Evolutionary conservation across 2,888 invertebrate species (phyloP).

Genomic region (Lasioglossum pauxillum): DNA sequence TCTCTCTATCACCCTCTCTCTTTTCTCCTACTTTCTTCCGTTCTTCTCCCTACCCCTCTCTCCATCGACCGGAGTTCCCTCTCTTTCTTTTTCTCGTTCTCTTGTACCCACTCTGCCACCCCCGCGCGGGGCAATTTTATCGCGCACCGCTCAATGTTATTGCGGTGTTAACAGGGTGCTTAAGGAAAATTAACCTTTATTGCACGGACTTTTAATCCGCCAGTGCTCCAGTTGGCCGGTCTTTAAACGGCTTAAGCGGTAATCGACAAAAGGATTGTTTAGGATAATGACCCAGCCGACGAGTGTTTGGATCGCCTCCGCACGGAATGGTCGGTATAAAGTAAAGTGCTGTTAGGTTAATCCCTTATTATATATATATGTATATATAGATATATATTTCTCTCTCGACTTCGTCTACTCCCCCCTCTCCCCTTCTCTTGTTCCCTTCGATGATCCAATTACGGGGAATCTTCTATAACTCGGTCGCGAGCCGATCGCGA

Average conservation of each 20-base stretch:
- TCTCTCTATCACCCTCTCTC: background rate
- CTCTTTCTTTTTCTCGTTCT: background rate
- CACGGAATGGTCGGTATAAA: slow-evolving; percentile 32
- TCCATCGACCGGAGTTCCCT: background rate
- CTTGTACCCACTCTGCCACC: background rate
- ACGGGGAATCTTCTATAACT: background rate
- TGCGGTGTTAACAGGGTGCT: slow-evolving; percentile 74
- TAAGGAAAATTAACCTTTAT: slow-evolving; percentile 72
- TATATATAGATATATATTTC: background rate
- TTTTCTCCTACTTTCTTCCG: background rate
- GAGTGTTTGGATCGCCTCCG: slow-evolving; percentile 52
- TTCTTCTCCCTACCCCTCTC: background rate
- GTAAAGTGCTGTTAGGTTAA: slow-evolving; percentile 37
- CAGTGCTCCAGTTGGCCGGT: slow-evolving; percentile 59
- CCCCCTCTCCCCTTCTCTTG: background rate
- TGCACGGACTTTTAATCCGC: slow-evolving; percentile 70
- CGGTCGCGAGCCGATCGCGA: background rate
- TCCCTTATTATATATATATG: slow-evolving; percentile 44
- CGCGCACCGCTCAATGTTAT: slow-evolving; percentile 65
- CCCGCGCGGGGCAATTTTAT: slow-evolving; percentile 53
- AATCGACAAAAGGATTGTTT: slow-evolving; percentile 67
- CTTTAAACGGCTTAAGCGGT: slow-evolving; percentile 67
- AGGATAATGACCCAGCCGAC: slow-evolving; percentile 58
- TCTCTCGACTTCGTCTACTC: background rate
- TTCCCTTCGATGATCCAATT: slow-evolving; percentile 45